These are phyloP conservation scores for Garrulus glandarius DNA, from an alignment of 2,797 vertebrate genomes.

Conservation along the genomic window DNA sequence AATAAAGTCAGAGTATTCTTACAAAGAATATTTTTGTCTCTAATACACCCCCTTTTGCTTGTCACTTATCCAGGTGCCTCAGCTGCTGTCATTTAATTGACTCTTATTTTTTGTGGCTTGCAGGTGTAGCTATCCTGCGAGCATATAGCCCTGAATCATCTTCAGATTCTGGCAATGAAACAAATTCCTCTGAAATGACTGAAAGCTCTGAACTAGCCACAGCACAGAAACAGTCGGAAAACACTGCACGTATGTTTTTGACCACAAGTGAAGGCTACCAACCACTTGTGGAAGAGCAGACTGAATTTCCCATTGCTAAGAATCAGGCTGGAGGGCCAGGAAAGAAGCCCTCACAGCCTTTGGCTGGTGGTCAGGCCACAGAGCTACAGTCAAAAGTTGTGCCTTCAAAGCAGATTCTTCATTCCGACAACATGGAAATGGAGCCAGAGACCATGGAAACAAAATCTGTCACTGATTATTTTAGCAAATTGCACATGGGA, in stretches of 20 bases:
- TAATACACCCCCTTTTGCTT: conserved; percentile 68
- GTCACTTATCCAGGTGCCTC: conserved; percentile 69
- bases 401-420: conserved; percentile 91
- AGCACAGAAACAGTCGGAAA: conserved; percentile 92
- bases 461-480: conserved; percentile 96
- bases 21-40: conserved; percentile 63
- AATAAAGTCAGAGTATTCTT: conserved; percentile 71
- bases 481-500: conserved; percentile 93
- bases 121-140: conserved; percentile 98
- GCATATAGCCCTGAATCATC: conserved; percentile 98
- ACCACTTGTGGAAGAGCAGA: conserved; percentile 84
- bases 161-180: conserved; percentile 99
- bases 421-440: conserved; percentile 94
- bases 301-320: conserved; percentile 81
- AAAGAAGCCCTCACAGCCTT: conserved; percentile 75
- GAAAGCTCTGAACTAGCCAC: conserved; percentile 94
- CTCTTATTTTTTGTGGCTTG: conserved; percentile 82
- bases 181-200: conserved; percentile 99
- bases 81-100: conserved; percentile 77
- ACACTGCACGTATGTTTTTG: conserved; percentile 87
- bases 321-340: conserved; percentile 70
- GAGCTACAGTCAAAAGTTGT: conserved; percentile 86
- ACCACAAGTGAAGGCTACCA: conserved; percentile 88
- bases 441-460: conserved; percentile 99
- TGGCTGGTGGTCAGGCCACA: conserved; percentile 72